Evolutionary conservation across 2,797 vertebrate genomes (phyloP).

Genomic region (Sebastes taczanowskii): DNA sequence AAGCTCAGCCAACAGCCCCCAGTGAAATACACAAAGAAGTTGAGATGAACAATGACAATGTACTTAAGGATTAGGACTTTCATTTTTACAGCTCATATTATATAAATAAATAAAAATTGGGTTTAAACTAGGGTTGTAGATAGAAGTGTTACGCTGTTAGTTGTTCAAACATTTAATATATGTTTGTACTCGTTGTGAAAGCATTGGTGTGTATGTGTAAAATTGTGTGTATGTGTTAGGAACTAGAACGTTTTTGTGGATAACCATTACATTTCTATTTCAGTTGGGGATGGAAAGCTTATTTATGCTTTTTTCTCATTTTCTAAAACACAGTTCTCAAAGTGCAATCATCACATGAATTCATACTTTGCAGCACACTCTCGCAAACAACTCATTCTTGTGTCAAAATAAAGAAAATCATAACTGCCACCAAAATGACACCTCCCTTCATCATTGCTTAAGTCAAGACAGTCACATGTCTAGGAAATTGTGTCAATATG

Average conservation of each 20-base stretch:
- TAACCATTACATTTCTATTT: neutral
- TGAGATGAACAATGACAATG: neutral
- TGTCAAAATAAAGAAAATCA: neutral
- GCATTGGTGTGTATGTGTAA: neutral
- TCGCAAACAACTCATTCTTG: neutral
- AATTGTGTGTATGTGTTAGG: neutral
- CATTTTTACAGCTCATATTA: neutral
- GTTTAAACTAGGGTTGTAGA: neutral
- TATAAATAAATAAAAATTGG: neutral
- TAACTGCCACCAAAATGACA: neutral
- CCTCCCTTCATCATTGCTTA: neutral
- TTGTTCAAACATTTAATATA: neutral
- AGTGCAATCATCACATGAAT: neutral
- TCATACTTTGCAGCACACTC: neutral
- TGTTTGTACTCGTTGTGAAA: neutral
- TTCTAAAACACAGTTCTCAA: neutral
- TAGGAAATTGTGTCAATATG: neutral
- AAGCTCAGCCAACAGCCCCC: conserved; percentile 8
- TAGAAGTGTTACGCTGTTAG: neutral
- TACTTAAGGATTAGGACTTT: neutral
- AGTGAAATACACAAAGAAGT: conserved; percentile 24
- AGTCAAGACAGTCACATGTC: neutral
- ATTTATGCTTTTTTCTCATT: neutral
- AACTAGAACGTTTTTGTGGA: neutral
- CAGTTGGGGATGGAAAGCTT: neutral